Conservation (phyloP, 2,113 vertebrate genomes). For the Eurypyga helias region DNA sequence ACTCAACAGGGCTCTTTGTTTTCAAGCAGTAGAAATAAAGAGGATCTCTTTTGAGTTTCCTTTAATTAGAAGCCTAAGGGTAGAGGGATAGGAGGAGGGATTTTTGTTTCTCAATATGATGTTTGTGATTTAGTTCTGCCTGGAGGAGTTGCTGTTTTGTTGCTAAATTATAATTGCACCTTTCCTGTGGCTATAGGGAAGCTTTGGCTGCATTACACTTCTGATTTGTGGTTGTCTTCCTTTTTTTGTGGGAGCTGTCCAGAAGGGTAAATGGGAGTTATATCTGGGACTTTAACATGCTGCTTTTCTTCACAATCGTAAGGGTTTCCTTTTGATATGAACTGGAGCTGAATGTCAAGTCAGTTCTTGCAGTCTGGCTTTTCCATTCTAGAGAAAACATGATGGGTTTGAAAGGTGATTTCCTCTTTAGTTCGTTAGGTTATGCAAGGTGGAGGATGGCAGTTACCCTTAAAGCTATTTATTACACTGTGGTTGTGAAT, state of each 20-base stretch:
- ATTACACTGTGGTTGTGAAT: background rate
- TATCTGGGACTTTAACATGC: background rate
- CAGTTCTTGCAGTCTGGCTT: conserved; percentile 39
- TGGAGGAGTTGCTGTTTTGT: conserved; percentile 45
- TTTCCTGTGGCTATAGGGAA: conserved; percentile 9
- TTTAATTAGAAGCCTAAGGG: conserved; percentile 44
- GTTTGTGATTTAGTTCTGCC: conserved; percentile 41
- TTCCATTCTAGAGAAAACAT: background rate
- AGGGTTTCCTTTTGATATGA: conserved; percentile 2
- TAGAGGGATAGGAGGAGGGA: background rate
- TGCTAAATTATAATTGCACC: conserved; percentile 1
- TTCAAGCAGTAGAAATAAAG: conserved; percentile 35
- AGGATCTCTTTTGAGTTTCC: conserved; percentile 20
- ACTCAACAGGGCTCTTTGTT: conserved; percentile 32
- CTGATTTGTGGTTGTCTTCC: background rate
- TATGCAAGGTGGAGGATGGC: conserved; percentile 46
- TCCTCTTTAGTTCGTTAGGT: conserved; percentile 40
- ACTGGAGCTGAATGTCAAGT: conserved; percentile 33
- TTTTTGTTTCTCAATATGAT: conserved; percentile 13
- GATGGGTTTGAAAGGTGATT: conserved; percentile 23
- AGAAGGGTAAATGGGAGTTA: background rate
- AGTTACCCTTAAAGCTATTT: conserved; percentile 64
- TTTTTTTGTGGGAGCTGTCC: background rate
- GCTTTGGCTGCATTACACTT: background rate
- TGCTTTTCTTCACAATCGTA: background rate